phyloP scores from a whole-genome alignment of 2,888 invertebrate species.

The Thelaira solivaga region DNA sequence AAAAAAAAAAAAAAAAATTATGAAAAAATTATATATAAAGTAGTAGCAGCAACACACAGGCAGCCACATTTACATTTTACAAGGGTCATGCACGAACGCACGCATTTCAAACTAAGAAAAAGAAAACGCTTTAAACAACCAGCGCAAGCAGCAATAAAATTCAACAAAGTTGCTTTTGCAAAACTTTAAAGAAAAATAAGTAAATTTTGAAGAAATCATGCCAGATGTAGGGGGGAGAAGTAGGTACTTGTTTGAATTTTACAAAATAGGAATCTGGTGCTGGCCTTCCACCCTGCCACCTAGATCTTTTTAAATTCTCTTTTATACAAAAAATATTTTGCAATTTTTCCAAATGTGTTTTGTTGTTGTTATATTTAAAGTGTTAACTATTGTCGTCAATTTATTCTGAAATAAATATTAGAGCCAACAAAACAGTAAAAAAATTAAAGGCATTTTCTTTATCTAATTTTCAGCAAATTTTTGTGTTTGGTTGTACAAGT shows the following conservation, averaged over 20 bases:
- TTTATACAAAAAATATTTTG: slow-evolving; percentile 17
- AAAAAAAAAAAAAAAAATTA: slow-evolving; percentile 13
- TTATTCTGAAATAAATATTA: slow-evolving; percentile 20
- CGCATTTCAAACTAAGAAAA: slow-evolving; percentile 22
- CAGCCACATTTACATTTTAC: slow-evolving; percentile 34
- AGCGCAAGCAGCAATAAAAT: not conserved
- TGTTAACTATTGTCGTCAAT: slow-evolving; percentile 52
- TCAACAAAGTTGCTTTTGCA: slow-evolving; percentile 47
- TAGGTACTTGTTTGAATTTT: no score
- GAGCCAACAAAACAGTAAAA: not conserved
- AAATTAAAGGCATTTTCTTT: not conserved
- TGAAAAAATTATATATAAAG: slow-evolving; percentile 36
- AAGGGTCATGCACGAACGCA: slow-evolving; percentile 62
- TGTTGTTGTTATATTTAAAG: no score
- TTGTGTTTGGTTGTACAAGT: no score
- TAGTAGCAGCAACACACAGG: slow-evolving; percentile 3
- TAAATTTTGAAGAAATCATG: not conserved
- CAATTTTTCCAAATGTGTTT: slow-evolving; percentile 47
- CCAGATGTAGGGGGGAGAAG: no score
- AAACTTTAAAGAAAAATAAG: slow-evolving; percentile 19
- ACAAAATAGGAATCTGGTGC: no score
- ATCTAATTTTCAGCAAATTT: no score
- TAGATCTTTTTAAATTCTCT: no score
- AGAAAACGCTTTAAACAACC: not conserved
- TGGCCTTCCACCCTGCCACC: no score